Base-by-base conservation (phyloP, 2,113 vertebrate genomes). In the Grantiella picta region DNA sequence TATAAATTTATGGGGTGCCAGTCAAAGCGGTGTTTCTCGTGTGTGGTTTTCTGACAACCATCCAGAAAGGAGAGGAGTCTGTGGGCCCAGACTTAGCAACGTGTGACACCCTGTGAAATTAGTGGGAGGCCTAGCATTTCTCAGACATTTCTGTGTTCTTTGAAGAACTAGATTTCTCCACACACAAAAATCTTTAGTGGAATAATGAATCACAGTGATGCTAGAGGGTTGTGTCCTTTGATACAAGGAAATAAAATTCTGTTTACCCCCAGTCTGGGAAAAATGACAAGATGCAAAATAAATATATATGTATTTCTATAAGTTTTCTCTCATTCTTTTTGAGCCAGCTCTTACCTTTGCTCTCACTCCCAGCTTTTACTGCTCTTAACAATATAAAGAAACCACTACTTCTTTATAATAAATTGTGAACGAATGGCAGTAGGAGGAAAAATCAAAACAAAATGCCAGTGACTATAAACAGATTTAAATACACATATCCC, bases 361-460 rank as follows among this genome's bases (percentile, higher is more conserved):
- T 84, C 25, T 80, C 24, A 70, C 38, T 85, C 9, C 10, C 57
- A 49, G 36, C 7, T 78, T 79, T 61, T 82, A 65, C 12, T 79
- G 56, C 20, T 63, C 31, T 72, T 40, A 70, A 69, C 4, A 6
- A n/a, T 63, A 42, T 45, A 45, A 81, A 77, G 28, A 60, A 44
- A 28, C 13, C 1, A 1, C 23, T 80, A 35, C 10, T 23, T 59
- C 28, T 3, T 24, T 71, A 8, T 69, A 68, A 65, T 91, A 54
- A 85, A 72, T 49, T 22, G 17, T 44, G 25, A 79, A 64, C 20
- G 81, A 66, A 52, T 66, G 72, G 77, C 2, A 2, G 54, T 52
- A 79, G 73, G 44, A 82, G 23, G 7, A 47, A 83, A 85, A 83
- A 75, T 80, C 60, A 86, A 82, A 96, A 88, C 70, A 94, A 93